Percentiles rank a stretch among this genome's conserved stretches.
These are phyloP conservation scores for Drosophila takahashii DNA, from an alignment of 1,140 invertebrate genomes.

Conservation along the genomic window DNA sequence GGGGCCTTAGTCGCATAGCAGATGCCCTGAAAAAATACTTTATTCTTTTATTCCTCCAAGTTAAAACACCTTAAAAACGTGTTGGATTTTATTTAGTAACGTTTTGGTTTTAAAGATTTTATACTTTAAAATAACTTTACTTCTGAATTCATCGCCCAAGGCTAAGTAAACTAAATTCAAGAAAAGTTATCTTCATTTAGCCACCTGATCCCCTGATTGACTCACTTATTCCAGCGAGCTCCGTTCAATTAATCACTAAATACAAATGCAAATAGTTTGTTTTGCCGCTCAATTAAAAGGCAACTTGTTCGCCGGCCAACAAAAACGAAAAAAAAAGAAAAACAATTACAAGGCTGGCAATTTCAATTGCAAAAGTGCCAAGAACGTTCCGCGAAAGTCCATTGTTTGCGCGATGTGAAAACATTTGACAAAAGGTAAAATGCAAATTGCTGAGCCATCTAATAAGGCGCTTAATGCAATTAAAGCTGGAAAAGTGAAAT, in stretches of 20 bases:
- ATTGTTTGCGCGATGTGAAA: slow-evolving; percentile 35
- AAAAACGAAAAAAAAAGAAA: slow-evolving; percentile 11
- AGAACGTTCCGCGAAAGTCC: not conserved
- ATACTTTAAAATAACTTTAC: not conserved
- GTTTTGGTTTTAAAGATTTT: not conserved
- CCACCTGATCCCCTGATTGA: not conserved
- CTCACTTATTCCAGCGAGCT: slow-evolving; percentile 5
- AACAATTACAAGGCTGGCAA: slow-evolving; percentile 13
- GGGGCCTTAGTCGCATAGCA: not conserved
- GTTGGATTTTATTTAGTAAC: not conserved
- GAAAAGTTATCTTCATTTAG: not conserved
- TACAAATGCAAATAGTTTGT: slow-evolving; percentile 20
- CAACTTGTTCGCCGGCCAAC: slow-evolving; percentile 10
- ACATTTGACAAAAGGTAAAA: slow-evolving; percentile 61
- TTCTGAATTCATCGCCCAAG: too few species aligned
- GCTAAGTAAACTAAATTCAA: not conserved
- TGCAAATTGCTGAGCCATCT: slow-evolving; percentile 72
- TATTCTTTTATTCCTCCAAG: too few species aligned
- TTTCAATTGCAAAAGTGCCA: slow-evolving; percentile 33
- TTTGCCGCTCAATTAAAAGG: slow-evolving; percentile 32
- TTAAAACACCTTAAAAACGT: too few species aligned
- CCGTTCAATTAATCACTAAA: slow-evolving; percentile 36
- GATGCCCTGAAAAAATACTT: not conserved
- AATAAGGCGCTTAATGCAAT: slow-evolving; percentile 75
- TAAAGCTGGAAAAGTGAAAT: slow-evolving; percentile 21